Conservation (phyloP, 2,888 invertebrate species). For the Amitus sp. region DNA sequence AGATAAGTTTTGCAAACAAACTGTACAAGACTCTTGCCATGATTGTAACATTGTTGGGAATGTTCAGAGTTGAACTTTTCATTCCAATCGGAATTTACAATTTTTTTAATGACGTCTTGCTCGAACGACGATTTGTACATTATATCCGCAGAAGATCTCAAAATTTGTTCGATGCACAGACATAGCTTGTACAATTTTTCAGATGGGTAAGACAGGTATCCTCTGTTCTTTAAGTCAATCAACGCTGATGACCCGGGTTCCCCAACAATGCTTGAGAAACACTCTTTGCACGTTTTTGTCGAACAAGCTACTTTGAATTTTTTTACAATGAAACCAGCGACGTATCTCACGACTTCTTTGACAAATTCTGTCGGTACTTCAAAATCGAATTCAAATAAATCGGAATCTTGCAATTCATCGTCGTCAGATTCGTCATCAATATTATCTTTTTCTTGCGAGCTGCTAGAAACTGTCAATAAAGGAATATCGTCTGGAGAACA, state of each 20-base stretch:
- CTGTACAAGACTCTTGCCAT: background rate
- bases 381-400: background rate
- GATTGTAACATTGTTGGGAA: background rate
- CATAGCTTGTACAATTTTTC: background rate
- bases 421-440: background rate
- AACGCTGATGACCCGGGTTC: background rate
- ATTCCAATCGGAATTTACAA: too few species aligned
- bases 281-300: background rate
- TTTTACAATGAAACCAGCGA: background rate
- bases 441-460: background rate
- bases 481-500: background rate
- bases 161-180: background rate
- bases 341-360: background rate
- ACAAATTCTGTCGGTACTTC: background rate
- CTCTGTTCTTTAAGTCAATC: slow-evolving; percentile 1
- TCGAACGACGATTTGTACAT: too few species aligned
- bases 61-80: background rate
- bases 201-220: slow-evolving; percentile 1
- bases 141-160: background rate
- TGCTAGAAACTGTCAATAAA: background rate
- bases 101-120: background rate
- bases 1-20: background rate
- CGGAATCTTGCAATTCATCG: background rate
- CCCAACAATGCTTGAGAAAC: background rate
- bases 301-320: background rate